A percentile compares a stretch with the other conserved stretches of the same genome.
phyloP scores from a whole-genome alignment of 2,888 invertebrate genomes.

The Drosophila nr. medialis region DNA sequence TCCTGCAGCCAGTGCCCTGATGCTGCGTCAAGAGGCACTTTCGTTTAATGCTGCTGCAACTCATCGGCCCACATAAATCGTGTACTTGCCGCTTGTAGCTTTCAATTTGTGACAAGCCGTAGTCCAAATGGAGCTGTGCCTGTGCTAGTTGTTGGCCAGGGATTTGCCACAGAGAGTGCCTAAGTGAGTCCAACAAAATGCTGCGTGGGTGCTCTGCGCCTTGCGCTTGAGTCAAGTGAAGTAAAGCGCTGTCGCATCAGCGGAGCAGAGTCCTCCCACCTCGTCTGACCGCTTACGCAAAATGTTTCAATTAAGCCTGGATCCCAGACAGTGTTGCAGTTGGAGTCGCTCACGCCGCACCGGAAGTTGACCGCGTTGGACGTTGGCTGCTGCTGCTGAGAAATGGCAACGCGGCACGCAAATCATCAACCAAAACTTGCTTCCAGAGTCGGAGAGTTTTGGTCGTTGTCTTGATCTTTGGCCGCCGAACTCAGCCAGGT shows the following conservation, averaged over 20 bases:
- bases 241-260: conserved; percentile 37
- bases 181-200: conserved; percentile 62
- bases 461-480: background rate
- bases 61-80: conserved; percentile 77
- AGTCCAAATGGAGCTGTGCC: conserved; percentile 40
- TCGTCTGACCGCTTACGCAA: conserved; percentile 75
- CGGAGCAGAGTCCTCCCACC: conserved; percentile 40
- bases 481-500: conserved; percentile 55
- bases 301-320: conserved; percentile 76
- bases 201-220: conserved; percentile 60
- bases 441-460: background rate
- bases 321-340: conserved; percentile 15
- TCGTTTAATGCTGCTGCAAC: conserved; percentile 58
- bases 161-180: conserved; percentile 22
- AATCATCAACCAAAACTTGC: conserved; percentile 58
- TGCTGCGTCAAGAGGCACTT: conserved; percentile 49
- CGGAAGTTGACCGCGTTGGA: conserved; percentile 63
- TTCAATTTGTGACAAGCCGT: conserved; percentile 77
- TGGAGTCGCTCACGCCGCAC: conserved; percentile 24
- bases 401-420: conserved; percentile 73
- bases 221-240: conserved; percentile 31
- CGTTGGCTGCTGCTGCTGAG: conserved; percentile 53
- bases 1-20: conserved; percentile 25
- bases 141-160: background rate
- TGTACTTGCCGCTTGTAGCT: conserved; percentile 81